These are phyloP conservation scores for Halichoerus grypus DNA, from an alignment of 2,113 vertebrate species.

Conservation along the genomic window DNA sequence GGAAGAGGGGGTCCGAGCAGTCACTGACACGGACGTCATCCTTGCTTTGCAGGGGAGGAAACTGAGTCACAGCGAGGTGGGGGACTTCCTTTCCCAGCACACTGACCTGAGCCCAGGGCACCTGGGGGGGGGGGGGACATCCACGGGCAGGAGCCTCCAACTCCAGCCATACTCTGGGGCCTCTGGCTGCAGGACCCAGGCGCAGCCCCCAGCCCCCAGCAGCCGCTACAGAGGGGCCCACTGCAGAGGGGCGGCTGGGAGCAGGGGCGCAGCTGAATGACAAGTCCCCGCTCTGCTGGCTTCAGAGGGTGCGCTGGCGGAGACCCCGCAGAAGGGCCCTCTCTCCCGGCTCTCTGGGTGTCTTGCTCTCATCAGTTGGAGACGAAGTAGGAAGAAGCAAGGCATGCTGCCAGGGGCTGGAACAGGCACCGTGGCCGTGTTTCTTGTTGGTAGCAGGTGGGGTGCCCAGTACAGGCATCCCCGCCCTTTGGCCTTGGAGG, in stretches of 20 bases:
- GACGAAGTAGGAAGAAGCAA: constrained; percentile 29
- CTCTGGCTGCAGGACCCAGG: neutral
- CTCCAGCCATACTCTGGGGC: neutral
- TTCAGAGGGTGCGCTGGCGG: constrained; percentile 53
- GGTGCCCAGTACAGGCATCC: neutral
- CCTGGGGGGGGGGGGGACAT: neutral
- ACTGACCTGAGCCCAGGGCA: neutral
- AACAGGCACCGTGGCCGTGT: constrained; percentile 67
- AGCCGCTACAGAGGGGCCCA: neutral
- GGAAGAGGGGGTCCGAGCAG: neutral
- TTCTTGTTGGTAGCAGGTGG: constrained; percentile 51
- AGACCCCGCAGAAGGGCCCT: neutral
- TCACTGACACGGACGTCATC: neutral
- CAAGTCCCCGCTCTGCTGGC: constrained; percentile 76
- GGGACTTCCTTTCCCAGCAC: neutral
- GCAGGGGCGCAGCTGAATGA: neutral
- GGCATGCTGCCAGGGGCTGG: constrained; percentile 58
- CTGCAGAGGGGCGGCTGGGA: neutral
- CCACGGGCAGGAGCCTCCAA: neutral
- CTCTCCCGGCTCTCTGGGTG: neutral
- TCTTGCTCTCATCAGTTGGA: constrained; percentile 80
- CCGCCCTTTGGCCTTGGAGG: neutral
- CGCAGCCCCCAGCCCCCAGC: constrained; percentile 42
- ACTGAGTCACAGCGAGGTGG: neutral
- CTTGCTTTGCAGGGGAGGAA: neutral